phyloP scores from a whole-genome alignment of 2,888 invertebrate genomes.

The Stegophylla sp. region DNA sequence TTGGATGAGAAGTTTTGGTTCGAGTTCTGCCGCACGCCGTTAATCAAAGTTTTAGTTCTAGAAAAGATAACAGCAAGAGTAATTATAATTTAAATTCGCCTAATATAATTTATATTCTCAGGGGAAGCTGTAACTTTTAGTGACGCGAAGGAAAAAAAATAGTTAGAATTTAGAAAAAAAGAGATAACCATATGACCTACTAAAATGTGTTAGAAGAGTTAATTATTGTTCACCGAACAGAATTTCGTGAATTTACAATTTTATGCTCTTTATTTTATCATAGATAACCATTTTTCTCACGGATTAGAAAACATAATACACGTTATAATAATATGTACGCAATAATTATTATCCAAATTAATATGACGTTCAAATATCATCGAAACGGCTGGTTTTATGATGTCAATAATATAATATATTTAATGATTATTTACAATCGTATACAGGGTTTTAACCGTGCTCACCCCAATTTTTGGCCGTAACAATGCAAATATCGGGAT shows the following conservation, averaged over 20 bases:
- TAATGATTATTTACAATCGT: no score
- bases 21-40: conserved; percentile 26
- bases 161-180: not conserved
- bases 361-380: no score
- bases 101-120: conserved; percentile 33
- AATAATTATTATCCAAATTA: no score
- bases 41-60: conserved; percentile 52
- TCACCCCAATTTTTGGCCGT: not conserved
- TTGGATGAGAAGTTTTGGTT: conserved; percentile 39
- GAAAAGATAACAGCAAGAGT: conserved; percentile 40
- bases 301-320: not conserved
- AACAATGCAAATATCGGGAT: not conserved
- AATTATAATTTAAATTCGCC: conserved; percentile 53
- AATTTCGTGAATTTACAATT: not conserved
- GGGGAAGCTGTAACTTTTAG: conserved; percentile 25
- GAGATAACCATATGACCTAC: not conserved
- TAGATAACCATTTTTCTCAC: no score
- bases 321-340: not conserved
- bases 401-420: not conserved
- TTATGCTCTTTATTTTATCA: no score
- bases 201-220: not conserved
- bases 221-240: not conserved
- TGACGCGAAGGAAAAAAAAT: not conserved
- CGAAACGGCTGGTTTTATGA: not conserved
- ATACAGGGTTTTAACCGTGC: no score